Evolutionary conservation across 1,140 invertebrate genomes (phyloP).

Genomic region (Apis florea): DNA sequence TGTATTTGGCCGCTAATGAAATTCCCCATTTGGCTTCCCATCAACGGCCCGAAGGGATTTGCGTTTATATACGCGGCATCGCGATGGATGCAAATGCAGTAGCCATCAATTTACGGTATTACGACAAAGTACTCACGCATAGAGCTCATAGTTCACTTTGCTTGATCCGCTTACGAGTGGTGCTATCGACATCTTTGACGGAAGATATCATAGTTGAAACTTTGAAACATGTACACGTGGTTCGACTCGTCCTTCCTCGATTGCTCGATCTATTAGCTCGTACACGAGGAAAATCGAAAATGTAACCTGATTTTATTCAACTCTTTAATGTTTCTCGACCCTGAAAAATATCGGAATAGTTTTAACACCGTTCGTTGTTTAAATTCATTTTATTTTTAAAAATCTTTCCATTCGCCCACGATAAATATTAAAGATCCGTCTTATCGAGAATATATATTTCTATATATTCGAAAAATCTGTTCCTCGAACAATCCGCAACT

Average conservation of each 20-base stretch:
- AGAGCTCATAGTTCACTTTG: constrained; percentile 59
- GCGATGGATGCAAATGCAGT: constrained; percentile 50
- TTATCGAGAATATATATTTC: too few species aligned
- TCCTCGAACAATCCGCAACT: too few species aligned
- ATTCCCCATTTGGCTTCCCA: constrained; percentile 27
- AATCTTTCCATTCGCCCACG: too few species aligned
- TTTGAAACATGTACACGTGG: neutral
- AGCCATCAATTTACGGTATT: constrained; percentile 58
- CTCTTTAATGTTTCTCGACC: too few species aligned
- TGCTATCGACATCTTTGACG: constrained; percentile 34
- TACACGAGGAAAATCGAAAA: too few species aligned
- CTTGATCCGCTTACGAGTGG: constrained; percentile 28
- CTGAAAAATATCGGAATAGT: too few species aligned
- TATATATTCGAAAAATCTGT: too few species aligned
- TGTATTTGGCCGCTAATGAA: constrained; percentile 23
- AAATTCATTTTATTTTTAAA: too few species aligned
- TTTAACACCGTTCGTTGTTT: too few species aligned
- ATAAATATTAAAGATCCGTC: too few species aligned
- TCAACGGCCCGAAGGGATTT: constrained; percentile 44
- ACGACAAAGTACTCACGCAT: constrained; percentile 56
- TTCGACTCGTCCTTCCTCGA: neutral
- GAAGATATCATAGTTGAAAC: constrained; percentile 12
- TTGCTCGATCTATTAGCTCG: neutral
- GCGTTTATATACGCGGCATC: constrained; percentile 30
- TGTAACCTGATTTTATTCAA: too few species aligned